Conservation (phyloP, 2,113 vertebrate genomes). For the Carettochelys insculpta region DNA sequence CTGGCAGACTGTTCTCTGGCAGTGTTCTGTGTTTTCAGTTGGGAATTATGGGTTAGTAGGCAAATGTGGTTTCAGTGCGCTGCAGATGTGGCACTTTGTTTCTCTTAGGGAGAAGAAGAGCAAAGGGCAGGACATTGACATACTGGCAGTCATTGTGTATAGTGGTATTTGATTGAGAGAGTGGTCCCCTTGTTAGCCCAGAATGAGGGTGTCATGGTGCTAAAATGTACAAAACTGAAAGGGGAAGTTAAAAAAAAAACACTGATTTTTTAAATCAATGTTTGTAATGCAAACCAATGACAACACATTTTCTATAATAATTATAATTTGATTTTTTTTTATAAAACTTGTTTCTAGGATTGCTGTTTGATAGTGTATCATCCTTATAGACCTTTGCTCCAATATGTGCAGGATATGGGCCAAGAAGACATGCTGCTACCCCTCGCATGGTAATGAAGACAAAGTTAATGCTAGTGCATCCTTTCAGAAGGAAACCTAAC, state of each 20-base stretch:
- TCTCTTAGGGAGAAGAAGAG: constrained; percentile 71
- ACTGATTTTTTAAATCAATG: constrained; percentile 51
- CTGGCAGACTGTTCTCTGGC: constrained; percentile 72
- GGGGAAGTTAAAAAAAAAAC: constrained; percentile 27
- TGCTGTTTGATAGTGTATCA: constrained; percentile 99
- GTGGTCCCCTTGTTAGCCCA: constrained; percentile 68
- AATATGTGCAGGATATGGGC: constrained; percentile 99
- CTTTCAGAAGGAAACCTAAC: constrained; percentile 28
- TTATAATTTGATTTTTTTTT: constrained; percentile 63
- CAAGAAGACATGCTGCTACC: constrained; percentile 99
- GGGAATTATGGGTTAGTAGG: constrained; percentile 73
- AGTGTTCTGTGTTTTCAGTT: constrained; percentile 70
- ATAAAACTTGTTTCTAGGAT: constrained; percentile 86
- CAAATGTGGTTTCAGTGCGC: constrained; percentile 77
- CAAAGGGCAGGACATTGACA: constrained; percentile 47
- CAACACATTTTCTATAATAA: constrained; percentile 54
- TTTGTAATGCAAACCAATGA: constrained; percentile 53
- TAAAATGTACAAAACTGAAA: constrained; percentile 26
- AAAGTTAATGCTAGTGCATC: constrained; percentile 46
- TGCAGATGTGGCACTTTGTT: constrained; percentile 75
- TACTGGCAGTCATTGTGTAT: constrained; percentile 69
- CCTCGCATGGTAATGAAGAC: constrained; percentile 90
- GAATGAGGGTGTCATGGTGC: constrained; percentile 59
- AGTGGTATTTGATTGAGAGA: constrained; percentile 78
- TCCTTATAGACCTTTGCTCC: constrained; percentile 96